Percentiles rank a stretch among this genome's conserved stretches.
phyloP scores from a whole-genome alignment of 2,113 vertebrate species.

The Laterallus jamaicensis region DNA sequence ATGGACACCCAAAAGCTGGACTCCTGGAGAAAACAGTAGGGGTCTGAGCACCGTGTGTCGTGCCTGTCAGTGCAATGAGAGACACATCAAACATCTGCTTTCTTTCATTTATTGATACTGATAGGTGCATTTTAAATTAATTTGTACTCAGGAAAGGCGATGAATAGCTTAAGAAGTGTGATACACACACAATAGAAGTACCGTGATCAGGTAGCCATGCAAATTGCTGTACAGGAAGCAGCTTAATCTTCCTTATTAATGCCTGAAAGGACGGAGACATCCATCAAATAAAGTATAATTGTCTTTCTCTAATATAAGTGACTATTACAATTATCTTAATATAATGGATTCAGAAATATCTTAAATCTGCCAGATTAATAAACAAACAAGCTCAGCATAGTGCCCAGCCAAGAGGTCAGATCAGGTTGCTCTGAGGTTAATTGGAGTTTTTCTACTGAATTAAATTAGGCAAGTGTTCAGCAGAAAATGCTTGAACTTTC shows the following conservation, averaged over 20 bases:
- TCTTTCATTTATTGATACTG: conserved; percentile 72
- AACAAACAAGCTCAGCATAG: conserved; percentile 54
- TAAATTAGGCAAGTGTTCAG: conserved; percentile 38
- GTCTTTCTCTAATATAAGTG: conserved; percentile 21
- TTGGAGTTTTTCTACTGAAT: conserved; percentile 62
- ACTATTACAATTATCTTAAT: conserved; percentile 26
- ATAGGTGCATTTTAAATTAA: conserved; percentile 70
- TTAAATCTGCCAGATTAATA: conserved; percentile 44
- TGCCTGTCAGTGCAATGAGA: conserved; percentile 66
- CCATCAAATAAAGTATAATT: conserved; percentile 31
- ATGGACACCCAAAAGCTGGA: conserved; percentile 43
- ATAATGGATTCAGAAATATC: conserved; percentile 25
- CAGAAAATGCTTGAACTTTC: conserved; percentile 15
- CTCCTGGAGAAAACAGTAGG: conserved; percentile 45
- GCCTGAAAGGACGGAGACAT: conserved; percentile 25
- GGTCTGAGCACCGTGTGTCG: conserved; percentile 41
- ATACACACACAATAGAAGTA: conserved; percentile 34
- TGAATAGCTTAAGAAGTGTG: conserved; percentile 61
- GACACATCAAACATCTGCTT: conserved; percentile 66
- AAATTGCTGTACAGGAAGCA: conserved; percentile 33
- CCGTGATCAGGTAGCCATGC: neutral
- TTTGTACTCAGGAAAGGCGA: conserved; percentile 59
- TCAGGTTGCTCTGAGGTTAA: conserved; percentile 37
- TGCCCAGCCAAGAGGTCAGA: conserved; percentile 24
- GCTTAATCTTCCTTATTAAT: conserved; percentile 38